These are phyloP conservation scores for Pristionchus fissidentatus DNA, from an alignment of 2,888 invertebrate genomes.

Conservation along the genomic window DNA sequence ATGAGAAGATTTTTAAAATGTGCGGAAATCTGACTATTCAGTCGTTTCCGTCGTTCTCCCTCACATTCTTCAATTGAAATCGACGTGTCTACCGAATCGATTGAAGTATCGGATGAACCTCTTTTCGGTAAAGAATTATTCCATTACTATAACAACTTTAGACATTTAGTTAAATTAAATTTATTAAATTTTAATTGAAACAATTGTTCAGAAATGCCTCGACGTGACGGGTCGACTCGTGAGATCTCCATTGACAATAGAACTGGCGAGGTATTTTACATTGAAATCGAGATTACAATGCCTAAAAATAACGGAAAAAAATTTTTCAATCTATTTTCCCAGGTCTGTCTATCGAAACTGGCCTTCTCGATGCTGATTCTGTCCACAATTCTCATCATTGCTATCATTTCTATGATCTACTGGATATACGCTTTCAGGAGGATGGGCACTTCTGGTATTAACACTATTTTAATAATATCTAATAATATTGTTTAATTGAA, in stretches of 20 bases:
- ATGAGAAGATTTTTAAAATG: too few species aligned
- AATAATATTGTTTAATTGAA: neutral
- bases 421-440: conserved; percentile 39
- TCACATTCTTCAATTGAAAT: conserved; percentile 50
- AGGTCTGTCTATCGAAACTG: conserved; percentile 37
- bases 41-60: conserved; percentile 34
- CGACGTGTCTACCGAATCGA: conserved; percentile 59
- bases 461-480: neutral
- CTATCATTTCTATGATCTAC: conserved; percentile 31
- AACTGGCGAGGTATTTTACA: neutral
- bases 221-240: neutral
- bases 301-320: neutral
- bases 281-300: neutral
- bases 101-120: conserved; percentile 63
- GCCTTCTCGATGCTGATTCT: conserved; percentile 5
- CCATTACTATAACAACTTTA: neutral
- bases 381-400: conserved; percentile 10
- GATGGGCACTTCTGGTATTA: neutral
- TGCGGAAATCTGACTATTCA: neutral
- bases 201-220: neutral
- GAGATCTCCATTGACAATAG: neutral
- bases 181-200: too few species aligned
- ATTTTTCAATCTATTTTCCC: neutral
- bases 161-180: too few species aligned
- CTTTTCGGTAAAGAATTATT: conserved; percentile 29